These are phyloP conservation scores for Budorcas taxicolor DNA, from an alignment of 2,113 vertebrate genomes.

Conservation along the genomic window DNA sequence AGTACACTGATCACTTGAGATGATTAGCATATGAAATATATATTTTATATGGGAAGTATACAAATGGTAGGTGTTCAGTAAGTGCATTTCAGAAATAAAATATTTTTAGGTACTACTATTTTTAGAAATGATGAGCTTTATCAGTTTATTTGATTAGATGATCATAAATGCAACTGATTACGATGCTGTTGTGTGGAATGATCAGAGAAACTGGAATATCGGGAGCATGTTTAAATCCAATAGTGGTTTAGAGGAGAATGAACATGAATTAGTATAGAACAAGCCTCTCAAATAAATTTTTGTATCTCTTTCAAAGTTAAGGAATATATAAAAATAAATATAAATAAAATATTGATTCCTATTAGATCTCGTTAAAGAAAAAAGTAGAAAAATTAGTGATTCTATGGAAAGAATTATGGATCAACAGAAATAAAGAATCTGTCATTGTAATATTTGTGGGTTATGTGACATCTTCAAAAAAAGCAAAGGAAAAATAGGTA, in stretches of 20 bases:
- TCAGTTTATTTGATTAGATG: neutral
- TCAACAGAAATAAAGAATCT: neutral
- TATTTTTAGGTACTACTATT: neutral
- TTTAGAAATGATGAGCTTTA: neutral
- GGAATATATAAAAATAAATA: neutral
- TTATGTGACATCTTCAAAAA: neutral
- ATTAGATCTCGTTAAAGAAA: neutral
- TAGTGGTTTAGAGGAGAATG: neutral
- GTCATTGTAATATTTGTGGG: neutral
- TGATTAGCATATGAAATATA: neutral
- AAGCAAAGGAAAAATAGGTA: neutral
- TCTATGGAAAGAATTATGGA: neutral
- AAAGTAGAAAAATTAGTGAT: neutral
- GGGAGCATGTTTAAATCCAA: neutral
- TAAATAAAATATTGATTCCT: neutral
- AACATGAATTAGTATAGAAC: neutral
- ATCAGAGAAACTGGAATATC: neutral
- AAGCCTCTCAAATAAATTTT: neutral
- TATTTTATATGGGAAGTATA: neutral
- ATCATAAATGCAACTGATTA: neutral
- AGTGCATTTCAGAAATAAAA: neutral
- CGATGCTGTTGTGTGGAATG: neutral
- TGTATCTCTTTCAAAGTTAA: neutral
- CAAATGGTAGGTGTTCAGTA: neutral
- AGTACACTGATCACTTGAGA: neutral